Base-by-base conservation (phyloP, 2,113 vertebrate species). In the Nothocercus julius region DNA sequence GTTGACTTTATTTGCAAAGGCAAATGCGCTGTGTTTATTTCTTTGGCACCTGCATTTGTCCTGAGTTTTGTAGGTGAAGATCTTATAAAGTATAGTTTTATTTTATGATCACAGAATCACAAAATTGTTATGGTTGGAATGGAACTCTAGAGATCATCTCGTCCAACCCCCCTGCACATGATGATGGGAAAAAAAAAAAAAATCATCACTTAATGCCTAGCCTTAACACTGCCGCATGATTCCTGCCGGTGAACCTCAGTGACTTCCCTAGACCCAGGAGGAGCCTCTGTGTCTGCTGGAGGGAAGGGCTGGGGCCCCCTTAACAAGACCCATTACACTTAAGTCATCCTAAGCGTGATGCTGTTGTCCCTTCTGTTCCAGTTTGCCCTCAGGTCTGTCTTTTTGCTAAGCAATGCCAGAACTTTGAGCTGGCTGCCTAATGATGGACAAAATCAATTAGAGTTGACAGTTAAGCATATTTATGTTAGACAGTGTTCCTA, bases 391-490 rank as follows among this genome's bases (percentile, higher is more conserved):
- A 61, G 30, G 44, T 49, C 38, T 80, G 44, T 16, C 30, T 66
- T 72, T 66, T 61, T 47, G 17, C 54, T 74, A 34, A 77, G 21
- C 45, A 85, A 5, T 5, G 18, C 32, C 32, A 85, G 42, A 72
- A 38, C 75, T 40, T 34, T 59, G 36, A 38, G 8, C 4, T 79
- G 78, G 27, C 36, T 67, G 81, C 36, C 15, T 49, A 34, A 62
- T 13, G 28, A 47, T 47, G 38, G 38, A 56, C 25, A 72, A 53
- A 68, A 61, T 42, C 62, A 62, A 8, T 38, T 32, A 68, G 22
- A 69, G 25, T 34, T 22, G 15, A n/a, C 1, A 74, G 25, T 53
- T 73, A 27, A 1, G 0, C 28, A 1, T 13, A 2, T 34, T 18
- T 53, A 8, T 13, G 15, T 6, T 49, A 24, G 47, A 28, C 64